Evolutionary conservation across 2,797 vertebrate genomes (phyloP).

Genomic region (Garrulus glandarius): DNA sequence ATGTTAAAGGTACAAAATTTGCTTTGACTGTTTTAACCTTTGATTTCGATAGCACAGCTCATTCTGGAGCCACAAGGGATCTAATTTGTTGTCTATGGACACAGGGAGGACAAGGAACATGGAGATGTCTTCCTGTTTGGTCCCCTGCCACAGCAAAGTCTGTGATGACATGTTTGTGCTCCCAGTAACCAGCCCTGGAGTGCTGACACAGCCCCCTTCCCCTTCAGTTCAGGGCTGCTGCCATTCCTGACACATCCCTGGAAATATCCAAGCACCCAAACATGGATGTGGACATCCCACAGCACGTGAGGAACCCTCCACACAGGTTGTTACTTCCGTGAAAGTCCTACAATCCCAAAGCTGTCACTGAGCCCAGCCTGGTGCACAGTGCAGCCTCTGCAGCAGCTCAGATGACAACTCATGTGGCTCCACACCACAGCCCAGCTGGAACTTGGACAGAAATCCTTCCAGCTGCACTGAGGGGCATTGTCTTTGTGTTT

Average conservation of each 20-base stretch:
- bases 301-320: neutral
- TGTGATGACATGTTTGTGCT: neutral
- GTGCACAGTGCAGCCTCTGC: neutral
- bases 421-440: neutral
- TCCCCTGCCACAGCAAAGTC: neutral
- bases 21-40: neutral
- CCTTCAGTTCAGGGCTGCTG: neutral
- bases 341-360: neutral
- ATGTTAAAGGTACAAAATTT: neutral
- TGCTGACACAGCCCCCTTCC: neutral
- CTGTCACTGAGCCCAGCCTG: neutral
- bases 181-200: neutral
- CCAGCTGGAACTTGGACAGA: neutral
- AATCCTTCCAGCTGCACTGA: neutral
- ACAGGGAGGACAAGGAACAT: neutral
- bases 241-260: neutral
- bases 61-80: neutral
- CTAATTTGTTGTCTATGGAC: neutral
- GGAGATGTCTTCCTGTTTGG: neutral
- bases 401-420: rapidly evolving
- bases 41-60: neutral
- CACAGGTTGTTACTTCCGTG: neutral
- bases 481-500: neutral
- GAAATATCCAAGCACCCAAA: neutral
- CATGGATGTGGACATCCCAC: neutral